Evolutionary conservation across 2,113 vertebrate genomes (phyloP).

Genomic region (Corynorhinus townsendii): DNA sequence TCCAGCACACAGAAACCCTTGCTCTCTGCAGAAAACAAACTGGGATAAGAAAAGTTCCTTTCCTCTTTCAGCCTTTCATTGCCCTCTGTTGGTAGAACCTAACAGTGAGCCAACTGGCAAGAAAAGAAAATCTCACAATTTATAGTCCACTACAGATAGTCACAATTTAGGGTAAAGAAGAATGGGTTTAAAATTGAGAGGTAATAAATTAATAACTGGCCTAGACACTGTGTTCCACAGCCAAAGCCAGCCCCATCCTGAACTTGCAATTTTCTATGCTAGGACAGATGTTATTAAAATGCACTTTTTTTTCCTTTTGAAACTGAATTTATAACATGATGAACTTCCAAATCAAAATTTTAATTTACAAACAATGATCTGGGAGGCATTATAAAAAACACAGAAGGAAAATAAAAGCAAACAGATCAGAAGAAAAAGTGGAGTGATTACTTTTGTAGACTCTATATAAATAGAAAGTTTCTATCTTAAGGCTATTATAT

Average conservation of each 20-base stretch:
- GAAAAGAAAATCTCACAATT: background rate
- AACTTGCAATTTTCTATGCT: background rate
- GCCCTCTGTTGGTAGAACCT: conserved; percentile 1
- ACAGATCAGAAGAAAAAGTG: background rate
- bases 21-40: background rate
- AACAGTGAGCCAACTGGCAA: background rate
- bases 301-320: background rate
- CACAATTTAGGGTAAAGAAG: background rate
- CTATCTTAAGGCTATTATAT: background rate
- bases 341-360: conserved; percentile 18
- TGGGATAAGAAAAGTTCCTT: background rate
- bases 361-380: background rate
- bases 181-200: background rate
- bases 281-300: background rate
- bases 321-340: conserved; percentile 29
- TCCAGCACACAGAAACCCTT: background rate
- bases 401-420: conserved; percentile 11
- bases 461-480: background rate
- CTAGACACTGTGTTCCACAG: background rate
- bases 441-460: background rate
- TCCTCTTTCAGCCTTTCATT: background rate
- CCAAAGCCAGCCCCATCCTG: background rate
- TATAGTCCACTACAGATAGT: background rate
- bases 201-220: background rate
- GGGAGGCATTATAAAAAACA: background rate